Evolutionary conservation across 2,797 vertebrate species (phyloP).

Genomic region (Pogoniulus pusillus): DNA sequence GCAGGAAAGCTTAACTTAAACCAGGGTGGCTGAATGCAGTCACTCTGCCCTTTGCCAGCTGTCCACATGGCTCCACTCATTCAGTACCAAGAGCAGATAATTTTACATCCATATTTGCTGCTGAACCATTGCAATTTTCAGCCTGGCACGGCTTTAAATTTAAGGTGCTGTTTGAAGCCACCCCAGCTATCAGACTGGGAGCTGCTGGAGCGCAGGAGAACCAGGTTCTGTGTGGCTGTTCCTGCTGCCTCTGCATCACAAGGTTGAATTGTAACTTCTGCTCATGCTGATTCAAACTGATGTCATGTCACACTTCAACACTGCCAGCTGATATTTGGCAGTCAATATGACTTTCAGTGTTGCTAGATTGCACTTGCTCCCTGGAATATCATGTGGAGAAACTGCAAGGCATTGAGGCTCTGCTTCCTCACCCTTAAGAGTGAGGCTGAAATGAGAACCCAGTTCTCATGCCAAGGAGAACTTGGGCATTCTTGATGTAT

Average conservation of each 20-base stretch:
- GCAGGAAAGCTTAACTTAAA: background rate
- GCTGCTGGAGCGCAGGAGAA: background rate
- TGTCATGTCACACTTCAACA: conserved; percentile 9
- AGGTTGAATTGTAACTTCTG: background rate
- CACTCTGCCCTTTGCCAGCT: background rate
- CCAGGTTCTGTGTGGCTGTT: background rate
- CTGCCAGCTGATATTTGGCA: background rate
- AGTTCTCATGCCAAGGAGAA: background rate
- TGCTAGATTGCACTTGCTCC: background rate
- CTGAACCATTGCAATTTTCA: background rate
- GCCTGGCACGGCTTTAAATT: background rate
- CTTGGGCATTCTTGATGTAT: background rate
- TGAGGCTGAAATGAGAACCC: background rate
- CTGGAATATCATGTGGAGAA: background rate
- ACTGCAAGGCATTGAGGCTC: background rate
- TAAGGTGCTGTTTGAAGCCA: background rate
- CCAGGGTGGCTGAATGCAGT: background rate
- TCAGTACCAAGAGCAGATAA: background rate
- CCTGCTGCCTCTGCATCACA: background rate
- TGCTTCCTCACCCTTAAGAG: background rate
- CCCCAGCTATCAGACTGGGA: background rate
- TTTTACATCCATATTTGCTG: background rate
- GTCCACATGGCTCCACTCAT: background rate
- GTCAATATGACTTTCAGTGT: background rate
- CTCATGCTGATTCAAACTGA: background rate